Conservation (phyloP, 30 jellyfish, hydroid and myxozoan species). For the Rhopilema esculentum region DNA sequence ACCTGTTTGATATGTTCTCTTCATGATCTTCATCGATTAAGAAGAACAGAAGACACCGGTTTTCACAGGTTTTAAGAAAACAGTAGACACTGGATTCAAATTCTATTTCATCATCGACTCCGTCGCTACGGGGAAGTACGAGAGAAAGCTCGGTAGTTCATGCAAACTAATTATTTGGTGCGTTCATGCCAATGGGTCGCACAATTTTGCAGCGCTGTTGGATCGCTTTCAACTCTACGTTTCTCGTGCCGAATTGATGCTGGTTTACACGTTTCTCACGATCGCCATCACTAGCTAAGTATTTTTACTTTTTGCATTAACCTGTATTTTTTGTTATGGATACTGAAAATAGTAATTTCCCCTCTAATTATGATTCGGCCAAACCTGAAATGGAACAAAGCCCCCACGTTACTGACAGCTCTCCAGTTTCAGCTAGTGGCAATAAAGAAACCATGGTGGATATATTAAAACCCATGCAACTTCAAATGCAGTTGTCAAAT, state of each 20-base stretch:
- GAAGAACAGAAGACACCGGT: too few species aligned
- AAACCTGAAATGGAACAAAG: neutral
- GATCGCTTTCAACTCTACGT: neutral
- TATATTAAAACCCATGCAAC: neutral
- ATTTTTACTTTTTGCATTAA: neutral
- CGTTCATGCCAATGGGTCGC: neutral
- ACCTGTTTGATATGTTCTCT: too few species aligned
- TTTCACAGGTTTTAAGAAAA: too few species aligned
- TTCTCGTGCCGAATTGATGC: neutral
- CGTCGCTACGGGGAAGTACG: neutral
- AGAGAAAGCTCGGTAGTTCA: neutral
- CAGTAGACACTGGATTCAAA: too few species aligned
- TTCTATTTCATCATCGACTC: neutral
- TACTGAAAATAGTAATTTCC: neutral
- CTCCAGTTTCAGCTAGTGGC: neutral
- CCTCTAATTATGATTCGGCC: neutral
- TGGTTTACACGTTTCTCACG: neutral
- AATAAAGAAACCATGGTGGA: neutral
- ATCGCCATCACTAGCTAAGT: neutral
- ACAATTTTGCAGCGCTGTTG: neutral
- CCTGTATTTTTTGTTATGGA: neutral
- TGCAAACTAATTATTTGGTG: neutral
- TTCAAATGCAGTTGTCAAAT: neutral
- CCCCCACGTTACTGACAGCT: neutral
- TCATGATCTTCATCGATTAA: too few species aligned